These are phyloP conservation scores for Ranitomeya variabilis DNA, from an alignment of 2,113 vertebrate species.

Conservation along the genomic window DNA sequence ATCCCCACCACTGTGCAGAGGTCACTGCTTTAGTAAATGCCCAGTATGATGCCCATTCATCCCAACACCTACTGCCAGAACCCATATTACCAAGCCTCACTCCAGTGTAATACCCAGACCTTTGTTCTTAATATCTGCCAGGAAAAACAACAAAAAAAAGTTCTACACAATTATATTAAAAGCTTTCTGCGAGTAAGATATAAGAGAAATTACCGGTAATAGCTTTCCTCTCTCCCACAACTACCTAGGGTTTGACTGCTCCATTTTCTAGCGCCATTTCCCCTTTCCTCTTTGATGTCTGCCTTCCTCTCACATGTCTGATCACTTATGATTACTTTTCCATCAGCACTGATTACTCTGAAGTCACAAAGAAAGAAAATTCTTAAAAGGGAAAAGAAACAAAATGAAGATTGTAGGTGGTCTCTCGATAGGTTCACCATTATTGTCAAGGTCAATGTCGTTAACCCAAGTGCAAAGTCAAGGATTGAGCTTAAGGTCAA, in stretches of 20 bases:
- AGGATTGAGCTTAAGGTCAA: background rate
- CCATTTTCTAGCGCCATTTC: background rate
- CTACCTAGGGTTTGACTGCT: background rate
- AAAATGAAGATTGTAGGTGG: background rate
- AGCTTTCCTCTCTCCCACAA: slow-evolving; percentile 11
- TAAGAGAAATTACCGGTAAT: slow-evolving; percentile 13
- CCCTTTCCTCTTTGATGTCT: slow-evolving; percentile 15
- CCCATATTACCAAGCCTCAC: background rate
- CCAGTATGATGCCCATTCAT: background rate
- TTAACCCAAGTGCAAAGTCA: background rate
- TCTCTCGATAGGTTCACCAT: background rate
- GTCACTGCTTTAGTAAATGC: background rate
- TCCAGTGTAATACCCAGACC: background rate
- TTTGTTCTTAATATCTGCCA: background rate
- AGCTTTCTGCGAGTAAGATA: slow-evolving; percentile 7
- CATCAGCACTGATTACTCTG: background rate
- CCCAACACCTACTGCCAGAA: background rate
- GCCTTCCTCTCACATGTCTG: background rate
- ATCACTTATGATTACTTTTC: background rate
- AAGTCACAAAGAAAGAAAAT: background rate
- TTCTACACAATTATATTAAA: slow-evolving; percentile 39
- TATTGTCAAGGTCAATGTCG: background rate
- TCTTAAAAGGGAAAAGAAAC: background rate
- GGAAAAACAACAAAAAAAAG: background rate
- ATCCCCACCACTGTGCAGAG: too few relatives aligned